phyloP scores from a whole-genome alignment of 2,888 invertebrate genomes.

The Steromphala cineraria region DNA sequence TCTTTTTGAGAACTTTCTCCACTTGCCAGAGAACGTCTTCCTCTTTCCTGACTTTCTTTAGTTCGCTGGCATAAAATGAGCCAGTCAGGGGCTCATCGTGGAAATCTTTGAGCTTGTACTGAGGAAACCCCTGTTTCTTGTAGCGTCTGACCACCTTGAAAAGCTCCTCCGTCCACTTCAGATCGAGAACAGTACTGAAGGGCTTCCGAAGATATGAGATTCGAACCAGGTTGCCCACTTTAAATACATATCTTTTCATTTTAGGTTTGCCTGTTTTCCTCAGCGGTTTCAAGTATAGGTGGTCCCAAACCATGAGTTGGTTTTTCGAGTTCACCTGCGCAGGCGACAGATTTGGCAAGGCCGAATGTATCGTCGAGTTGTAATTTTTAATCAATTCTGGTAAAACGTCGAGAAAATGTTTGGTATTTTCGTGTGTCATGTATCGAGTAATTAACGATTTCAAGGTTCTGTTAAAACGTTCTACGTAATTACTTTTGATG shows the following conservation, averaged over 20 bases:
- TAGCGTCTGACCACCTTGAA: neutral
- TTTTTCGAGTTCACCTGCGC: neutral
- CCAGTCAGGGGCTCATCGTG: neutral
- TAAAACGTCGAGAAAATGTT: neutral
- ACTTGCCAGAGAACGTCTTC: neutral
- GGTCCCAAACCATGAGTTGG: neutral
- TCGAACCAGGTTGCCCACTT: neutral
- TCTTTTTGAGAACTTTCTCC: neutral
- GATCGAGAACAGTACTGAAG: neutral
- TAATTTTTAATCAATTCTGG: neutral
- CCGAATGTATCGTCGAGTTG: neutral
- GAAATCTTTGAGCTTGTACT: neutral
- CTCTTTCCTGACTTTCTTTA: neutral
- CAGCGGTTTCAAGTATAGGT: neutral
- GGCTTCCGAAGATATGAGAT: slow-evolving; percentile 8
- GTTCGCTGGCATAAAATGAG: neutral
- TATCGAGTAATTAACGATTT: neutral
- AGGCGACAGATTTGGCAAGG: neutral
- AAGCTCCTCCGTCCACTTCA: slow-evolving; percentile 7
- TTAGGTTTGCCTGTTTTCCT: neutral
- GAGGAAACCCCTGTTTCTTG: neutral
- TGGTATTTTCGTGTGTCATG: slow-evolving; percentile 7
- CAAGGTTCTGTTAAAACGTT: neutral
- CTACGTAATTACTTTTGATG: neutral
- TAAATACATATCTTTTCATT: neutral